A percentile compares a stretch with the other conserved stretches of the same genome.
Conservation (phyloP, 2,888 invertebrate genomes). For the Rutpela maculata region DNA sequence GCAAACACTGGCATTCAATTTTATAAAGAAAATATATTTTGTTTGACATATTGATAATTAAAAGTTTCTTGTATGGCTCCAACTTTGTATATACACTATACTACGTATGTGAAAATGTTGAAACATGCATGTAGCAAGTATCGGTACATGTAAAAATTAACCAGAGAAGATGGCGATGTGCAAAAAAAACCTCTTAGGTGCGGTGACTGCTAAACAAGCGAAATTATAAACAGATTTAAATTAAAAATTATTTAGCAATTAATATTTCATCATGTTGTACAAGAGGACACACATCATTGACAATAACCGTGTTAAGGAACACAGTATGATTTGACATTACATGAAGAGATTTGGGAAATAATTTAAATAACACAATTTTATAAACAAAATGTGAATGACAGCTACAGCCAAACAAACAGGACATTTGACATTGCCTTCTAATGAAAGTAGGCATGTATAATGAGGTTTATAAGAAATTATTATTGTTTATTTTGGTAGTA, state of each 20-base stretch:
- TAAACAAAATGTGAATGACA: neutral
- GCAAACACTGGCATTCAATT: neutral
- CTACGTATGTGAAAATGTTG: too few species aligned
- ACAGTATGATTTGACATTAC: neutral
- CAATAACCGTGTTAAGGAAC: neutral
- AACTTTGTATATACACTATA: neutral
- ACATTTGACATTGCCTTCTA: neutral
- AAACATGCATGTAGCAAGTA: too few species aligned
- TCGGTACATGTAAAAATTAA: too few species aligned
- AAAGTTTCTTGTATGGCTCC: neutral
- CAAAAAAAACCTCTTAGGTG: neutral
- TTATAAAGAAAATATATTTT: neutral
- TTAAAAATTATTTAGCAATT: neutral
- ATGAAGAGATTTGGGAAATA: neutral
- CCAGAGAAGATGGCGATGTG: too few species aligned
- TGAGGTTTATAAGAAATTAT: neutral
- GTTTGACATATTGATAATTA: neutral
- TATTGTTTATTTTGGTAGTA: neutral
- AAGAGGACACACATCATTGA: neutral
- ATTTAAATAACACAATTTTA: neutral
- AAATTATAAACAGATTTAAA: neutral
- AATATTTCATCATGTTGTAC: neutral
- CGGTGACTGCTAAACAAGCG: neutral
- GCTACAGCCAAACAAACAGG: conserved; percentile 7
- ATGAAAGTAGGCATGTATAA: neutral